Evolutionary conservation across 2,888 invertebrate genomes (phyloP).

Genomic region (Parthenolecanium corni): DNA sequence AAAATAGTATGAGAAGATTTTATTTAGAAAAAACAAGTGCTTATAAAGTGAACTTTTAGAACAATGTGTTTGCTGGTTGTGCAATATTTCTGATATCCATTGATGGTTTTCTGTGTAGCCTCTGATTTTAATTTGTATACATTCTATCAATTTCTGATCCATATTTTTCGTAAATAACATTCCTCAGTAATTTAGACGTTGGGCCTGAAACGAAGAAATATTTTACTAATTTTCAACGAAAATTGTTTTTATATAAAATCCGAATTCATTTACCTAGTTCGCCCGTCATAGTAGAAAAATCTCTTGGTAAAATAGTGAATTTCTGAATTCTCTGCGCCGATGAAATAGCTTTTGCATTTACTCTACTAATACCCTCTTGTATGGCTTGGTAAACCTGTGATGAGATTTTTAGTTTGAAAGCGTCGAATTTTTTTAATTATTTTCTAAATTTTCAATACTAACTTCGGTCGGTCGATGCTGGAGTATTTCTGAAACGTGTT

Average conservation of each 20-base stretch:
- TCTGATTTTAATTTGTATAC: slow-evolving; percentile 42
- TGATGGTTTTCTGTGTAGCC: too few relatives aligned
- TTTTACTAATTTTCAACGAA: too few relatives aligned
- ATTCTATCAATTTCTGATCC: slow-evolving; percentile 64
- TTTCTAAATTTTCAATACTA: background rate
- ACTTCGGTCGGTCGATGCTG: slow-evolving; percentile 45
- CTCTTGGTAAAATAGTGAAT: slow-evolving; percentile 42
- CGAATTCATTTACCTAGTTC: slow-evolving; percentile 54
- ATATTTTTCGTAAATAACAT: slow-evolving; percentile 64
- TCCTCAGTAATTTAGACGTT: slow-evolving; percentile 74
- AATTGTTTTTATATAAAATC: too few relatives aligned
- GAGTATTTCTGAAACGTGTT: slow-evolving; percentile 60
- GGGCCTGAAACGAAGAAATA: slow-evolving; percentile 51
- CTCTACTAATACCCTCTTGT: slow-evolving; percentile 62
- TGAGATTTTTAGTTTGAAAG: slow-evolving; percentile 35
- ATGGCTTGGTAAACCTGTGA: slow-evolving; percentile 52
- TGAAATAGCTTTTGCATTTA: slow-evolving; percentile 67
- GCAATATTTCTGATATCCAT: too few relatives aligned
- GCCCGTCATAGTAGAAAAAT: slow-evolving; percentile 75
- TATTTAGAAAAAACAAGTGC: too few relatives aligned
- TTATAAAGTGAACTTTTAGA: too few relatives aligned
- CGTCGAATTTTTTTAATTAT: too few relatives aligned
- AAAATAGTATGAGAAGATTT: too few relatives aligned
- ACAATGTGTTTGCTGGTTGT: too few relatives aligned
- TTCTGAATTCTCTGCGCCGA: slow-evolving; percentile 73